Evolutionary conservation across 2,888 invertebrate genomes (phyloP), one percentile per base, ranked within the genome.

Genomic region (Troides oblongomaculatus): DNA sequence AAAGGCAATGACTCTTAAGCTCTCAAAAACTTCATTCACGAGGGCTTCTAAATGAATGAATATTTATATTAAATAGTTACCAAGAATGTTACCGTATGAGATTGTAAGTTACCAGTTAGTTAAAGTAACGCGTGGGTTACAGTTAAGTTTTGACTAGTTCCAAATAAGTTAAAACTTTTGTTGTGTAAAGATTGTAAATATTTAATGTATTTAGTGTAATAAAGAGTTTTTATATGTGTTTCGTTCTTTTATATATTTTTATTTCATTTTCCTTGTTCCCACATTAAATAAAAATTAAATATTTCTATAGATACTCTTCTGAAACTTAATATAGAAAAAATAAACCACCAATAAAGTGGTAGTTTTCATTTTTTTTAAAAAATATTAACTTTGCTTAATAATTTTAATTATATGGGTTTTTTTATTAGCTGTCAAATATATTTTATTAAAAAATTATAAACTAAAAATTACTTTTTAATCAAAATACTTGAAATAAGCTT

Each of bases 71-170:
- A 71, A 71, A 69, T 69, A 77, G 79, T 78, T 78, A 81, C 76
- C 75, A 72, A 72, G 66, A 70, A 69, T 77, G 82, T 83, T 84
- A 84, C 84, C 83, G 30, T 43, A 43, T 21, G 56, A 67, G 61
- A 67, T 67, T 62, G 62, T 61, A 60, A 53, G 53, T 53, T 53
- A 53, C 53, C 53, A n/a, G 53, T 53, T 46, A 46, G 46, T 14
- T 53, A 5, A 50, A 43, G 46, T 46, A 46, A 7, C 8, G 53
- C n/a, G 53, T 53, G 53, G 53, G n/a, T n/a, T 53, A 53, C 1
- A n/a, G 50, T 21, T 64, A 56, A 66, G 36, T 21, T 62, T 65
- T 60, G 39, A 50, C 23, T 57, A 66, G 18, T 59, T 66, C 36
- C 50, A 21, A 59, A n/a, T 56, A 62, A 59, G 25, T 64, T 56